phyloP scores from a whole-genome alignment of 2,113 vertebrate genomes.

The Ciconia maguari region DNA sequence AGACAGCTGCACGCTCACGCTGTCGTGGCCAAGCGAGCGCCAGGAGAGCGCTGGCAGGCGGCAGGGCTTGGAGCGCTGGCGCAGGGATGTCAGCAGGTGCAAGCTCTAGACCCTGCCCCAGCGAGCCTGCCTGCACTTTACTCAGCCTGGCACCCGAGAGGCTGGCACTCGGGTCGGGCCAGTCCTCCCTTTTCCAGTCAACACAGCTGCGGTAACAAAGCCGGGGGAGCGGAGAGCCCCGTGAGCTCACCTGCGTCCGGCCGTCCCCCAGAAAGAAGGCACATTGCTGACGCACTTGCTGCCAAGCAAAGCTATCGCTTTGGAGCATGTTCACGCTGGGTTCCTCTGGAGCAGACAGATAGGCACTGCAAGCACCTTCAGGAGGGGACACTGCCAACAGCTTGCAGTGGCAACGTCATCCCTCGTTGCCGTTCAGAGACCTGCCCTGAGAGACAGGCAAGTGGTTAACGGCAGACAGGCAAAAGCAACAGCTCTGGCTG shows the following conservation, averaged over 20 bases:
- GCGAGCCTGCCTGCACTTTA: not conserved
- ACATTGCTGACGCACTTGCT: not conserved
- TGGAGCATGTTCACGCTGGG: not conserved
- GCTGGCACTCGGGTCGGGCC: fast-evolving
- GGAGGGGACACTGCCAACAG: not conserved
- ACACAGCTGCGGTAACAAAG: not conserved
- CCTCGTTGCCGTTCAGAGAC: not conserved
- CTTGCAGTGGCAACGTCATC: not conserved
- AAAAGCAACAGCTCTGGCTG: not conserved
- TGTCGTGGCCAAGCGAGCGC: not conserved
- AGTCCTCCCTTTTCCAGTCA: not conserved
- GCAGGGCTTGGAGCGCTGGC: not conserved
- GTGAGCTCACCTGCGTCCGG: not conserved
- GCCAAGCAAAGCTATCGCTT: not conserved
- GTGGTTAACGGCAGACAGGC: not conserved
- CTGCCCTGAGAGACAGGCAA: not conserved
- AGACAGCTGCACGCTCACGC: fast-evolving
- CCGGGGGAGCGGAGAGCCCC: not conserved
- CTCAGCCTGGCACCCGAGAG: not conserved
- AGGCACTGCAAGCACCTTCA: not conserved
- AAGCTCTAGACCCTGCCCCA: not conserved
- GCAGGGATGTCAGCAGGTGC: not conserved
- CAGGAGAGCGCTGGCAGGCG: not conserved
- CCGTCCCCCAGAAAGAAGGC: not conserved
- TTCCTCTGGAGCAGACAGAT: not conserved